Conservation (phyloP, 2,113 vertebrate genomes). For the Tauraco erythrolophus region DNA sequence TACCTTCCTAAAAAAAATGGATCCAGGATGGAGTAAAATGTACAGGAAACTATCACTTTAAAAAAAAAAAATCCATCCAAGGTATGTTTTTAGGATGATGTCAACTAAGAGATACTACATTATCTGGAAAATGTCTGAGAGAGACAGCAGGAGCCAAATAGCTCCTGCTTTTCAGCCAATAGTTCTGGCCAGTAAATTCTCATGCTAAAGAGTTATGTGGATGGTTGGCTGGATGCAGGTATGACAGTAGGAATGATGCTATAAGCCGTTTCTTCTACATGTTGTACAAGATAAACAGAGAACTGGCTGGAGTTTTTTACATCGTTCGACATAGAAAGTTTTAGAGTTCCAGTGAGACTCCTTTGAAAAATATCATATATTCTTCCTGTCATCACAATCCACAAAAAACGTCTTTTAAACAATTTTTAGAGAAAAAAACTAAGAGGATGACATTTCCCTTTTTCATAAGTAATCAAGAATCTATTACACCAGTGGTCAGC, state of each 20-base stretch:
- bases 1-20: not conserved
- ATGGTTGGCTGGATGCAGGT: not conserved
- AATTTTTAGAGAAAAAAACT: not conserved
- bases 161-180: not conserved
- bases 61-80: not conserved
- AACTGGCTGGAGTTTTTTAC: not conserved
- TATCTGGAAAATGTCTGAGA: not conserved
- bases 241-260: not conserved
- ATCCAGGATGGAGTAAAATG: slow-evolving; percentile 5
- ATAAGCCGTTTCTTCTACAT: not conserved
- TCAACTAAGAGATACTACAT: not conserved
- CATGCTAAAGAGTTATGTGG: not conserved
- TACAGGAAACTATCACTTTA: not conserved
- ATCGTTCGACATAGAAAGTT: not conserved
- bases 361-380: not conserved
- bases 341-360: not conserved
- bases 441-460: not conserved
- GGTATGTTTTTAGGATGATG: not conserved
- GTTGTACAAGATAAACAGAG: not conserved
- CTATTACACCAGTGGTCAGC: not conserved
- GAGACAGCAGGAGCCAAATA: not conserved
- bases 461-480: not conserved
- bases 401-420: not conserved
- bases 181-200: not conserved
- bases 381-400: not conserved